These are phyloP conservation scores for Pituophis catenifer DNA, from an alignment of 2,113 vertebrate genomes.

Conservation along the genomic window DNA sequence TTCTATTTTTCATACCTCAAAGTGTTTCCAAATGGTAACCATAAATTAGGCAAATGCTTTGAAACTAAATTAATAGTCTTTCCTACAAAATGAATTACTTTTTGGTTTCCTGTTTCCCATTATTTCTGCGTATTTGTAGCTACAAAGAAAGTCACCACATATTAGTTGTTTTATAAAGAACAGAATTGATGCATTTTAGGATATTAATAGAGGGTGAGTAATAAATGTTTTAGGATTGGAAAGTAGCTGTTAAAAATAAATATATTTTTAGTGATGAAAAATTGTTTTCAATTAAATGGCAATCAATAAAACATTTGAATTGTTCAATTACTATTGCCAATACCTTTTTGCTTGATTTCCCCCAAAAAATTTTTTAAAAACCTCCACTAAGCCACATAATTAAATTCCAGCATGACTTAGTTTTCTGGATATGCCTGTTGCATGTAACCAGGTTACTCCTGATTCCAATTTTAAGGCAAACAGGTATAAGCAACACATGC, in stretches of 20 bases:
- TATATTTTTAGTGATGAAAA: not conserved
- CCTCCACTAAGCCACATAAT: constrained; percentile 30
- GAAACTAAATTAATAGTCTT: not conserved
- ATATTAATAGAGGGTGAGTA: not conserved
- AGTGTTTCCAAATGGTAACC: not conserved
- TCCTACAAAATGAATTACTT: not conserved
- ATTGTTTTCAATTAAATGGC: constrained; percentile 43
- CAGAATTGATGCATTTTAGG: not conserved
- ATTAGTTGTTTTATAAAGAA: not conserved
- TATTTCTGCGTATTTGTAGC: not conserved
- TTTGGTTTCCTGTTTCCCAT: not conserved
- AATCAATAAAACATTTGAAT: not conserved
- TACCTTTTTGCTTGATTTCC: constrained; percentile 46
- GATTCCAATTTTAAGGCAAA: constrained; percentile 16
- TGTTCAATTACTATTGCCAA: constrained; percentile 31
- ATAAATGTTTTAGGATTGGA: not conserved
- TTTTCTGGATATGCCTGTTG: constrained; percentile 19
- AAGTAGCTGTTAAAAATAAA: not conserved
- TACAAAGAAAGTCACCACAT: not conserved
- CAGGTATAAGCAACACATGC: not conserved
- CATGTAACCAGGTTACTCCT: constrained; percentile 22
- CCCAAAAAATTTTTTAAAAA: constrained; percentile 3
- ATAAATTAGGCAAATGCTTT: not conserved
- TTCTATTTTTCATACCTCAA: not conserved
- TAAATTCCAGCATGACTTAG: not conserved